Evolutionary conservation across 2,113 vertebrate species (phyloP), one percentile per base, ranked within the genome.

Genomic region (Lota lota): DNA sequence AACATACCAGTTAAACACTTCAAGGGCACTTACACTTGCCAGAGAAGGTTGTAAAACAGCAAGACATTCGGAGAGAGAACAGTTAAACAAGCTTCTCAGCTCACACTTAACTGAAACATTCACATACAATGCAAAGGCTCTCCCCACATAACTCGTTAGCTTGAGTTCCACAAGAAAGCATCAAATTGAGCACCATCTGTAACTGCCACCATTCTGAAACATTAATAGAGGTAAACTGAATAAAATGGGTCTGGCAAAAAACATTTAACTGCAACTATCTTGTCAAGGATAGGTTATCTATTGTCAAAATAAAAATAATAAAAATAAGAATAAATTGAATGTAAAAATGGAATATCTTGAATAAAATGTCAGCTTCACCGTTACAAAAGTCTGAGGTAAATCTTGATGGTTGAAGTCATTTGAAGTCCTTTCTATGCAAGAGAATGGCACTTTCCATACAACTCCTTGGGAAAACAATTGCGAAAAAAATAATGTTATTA

Each of bases 201-300:
- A 78, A 67, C 66, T 67, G 76, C 71, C 68, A 65, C 61, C 53
- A 56, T 56, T 56, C 53, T 56, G 53, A 56, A 56, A 76, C 62
- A 70, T 75, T 70, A 80, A 73, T 74, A 75, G 78, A 89, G 73
- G 85, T 89, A 83, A 88, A 78, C 79, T 11, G 77, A 63, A 20
- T 75, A 68, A 76, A 73, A 21, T 51, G 16, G 19, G 75, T 5
- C 16, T 56, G 53, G 53, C 53, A 56, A 47, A 47, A 47, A 47
- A 56, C 53, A 56, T 56, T 56, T 18, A 76, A 70, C n/a, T 53
- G 61, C 79, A 77, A 89, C 71, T 78, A 87, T 72, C 82, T 54
- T 79, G 77, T 61, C 16, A 80, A 61, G 40, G 40, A 61, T 61
- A 61, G 61, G 2, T 47, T 47, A 47, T 47, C 40, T 47, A 14